These are phyloP conservation scores for Pachyseris speciosa DNA, from an alignment of 64 coral and sea anemone genomes.

Conservation along the genomic window DNA sequence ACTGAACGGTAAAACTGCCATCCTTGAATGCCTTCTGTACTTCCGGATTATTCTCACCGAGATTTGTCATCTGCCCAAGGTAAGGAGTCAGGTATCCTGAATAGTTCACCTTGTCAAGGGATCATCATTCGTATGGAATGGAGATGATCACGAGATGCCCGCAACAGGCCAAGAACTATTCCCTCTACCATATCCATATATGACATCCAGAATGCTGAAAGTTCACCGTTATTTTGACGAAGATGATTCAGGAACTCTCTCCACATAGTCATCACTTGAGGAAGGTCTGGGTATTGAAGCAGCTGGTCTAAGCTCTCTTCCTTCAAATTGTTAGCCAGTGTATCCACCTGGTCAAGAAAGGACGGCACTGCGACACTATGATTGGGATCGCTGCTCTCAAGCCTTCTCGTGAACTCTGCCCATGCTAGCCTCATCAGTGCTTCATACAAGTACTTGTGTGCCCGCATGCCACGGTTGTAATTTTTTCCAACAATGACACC, in stretches of 20 bases:
- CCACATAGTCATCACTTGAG: background rate
- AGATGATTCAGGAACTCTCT: background rate
- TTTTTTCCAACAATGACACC: background rate
- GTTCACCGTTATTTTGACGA: background rate
- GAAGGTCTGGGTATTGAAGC: background rate
- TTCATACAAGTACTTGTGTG: conserved; percentile 30
- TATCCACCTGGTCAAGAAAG: background rate
- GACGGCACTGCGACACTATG: background rate
- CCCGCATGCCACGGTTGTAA: background rate
- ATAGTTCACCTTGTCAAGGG: conserved; percentile 58
- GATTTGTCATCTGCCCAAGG: conserved; percentile 29
- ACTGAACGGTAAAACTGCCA: conserved; percentile 49
- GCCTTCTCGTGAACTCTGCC: background rate
- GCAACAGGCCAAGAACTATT: conserved; percentile 2
- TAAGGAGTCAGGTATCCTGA: conserved; percentile 37
- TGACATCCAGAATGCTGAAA: conserved; percentile 31
- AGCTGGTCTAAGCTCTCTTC: background rate
- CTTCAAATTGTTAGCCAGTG: background rate
- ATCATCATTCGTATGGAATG: conserved; percentile 7
- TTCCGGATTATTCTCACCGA: conserved; percentile 4
- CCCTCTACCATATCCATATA: conserved; percentile 52
- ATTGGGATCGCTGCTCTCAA: background rate
- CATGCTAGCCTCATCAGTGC: conserved; percentile 24
- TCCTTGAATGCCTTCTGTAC: background rate
- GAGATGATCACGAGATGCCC: conserved; percentile 24